Conservation (phyloP, 2,797 vertebrate genomes). For the Acanthurus lineatus region DNA sequence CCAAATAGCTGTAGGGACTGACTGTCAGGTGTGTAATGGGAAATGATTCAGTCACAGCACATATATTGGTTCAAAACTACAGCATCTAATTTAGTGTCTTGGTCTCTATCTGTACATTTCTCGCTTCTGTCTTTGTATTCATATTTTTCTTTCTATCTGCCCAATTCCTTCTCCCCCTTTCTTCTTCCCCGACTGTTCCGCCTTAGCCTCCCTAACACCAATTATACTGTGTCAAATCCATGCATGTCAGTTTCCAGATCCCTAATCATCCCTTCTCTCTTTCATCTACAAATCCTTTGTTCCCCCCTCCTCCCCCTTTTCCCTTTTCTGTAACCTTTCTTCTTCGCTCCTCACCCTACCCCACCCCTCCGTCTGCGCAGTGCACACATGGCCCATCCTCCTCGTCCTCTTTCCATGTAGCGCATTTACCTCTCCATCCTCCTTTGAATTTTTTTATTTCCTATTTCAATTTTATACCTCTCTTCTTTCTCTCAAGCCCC, state of each 20-base stretch:
- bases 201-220: conserved; percentile 73
- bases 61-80: conserved; percentile 35
- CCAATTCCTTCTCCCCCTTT: conserved; percentile 24
- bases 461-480: conserved; percentile 31
- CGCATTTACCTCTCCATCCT: conserved; percentile 37
- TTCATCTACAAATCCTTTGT: conserved; percentile 83
- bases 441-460: conserved; percentile 39
- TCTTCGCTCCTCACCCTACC: conserved; percentile 58
- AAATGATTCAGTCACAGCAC: conserved; percentile 26
- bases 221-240: conserved; percentile 83
- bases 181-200: conserved; percentile 55
- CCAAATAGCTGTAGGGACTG: neutral
- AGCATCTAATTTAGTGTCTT: conserved; percentile 53
- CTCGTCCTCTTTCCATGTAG: conserved; percentile 58
- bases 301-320: conserved; percentile 61
- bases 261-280: conserved; percentile 82
- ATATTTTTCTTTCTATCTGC: conserved; percentile 31
- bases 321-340: conserved; percentile 70
- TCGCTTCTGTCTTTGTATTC: conserved; percentile 43
- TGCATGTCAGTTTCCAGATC: conserved; percentile 82
- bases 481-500: neutral
- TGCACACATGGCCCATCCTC: conserved; percentile 51
- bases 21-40: conserved; percentile 33
- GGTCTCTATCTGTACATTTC: conserved; percentile 31
- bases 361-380: conserved; percentile 54